Percentiles rank a stretch among this genome's conserved stretches.
Conservation (phyloP, 2,888 invertebrate genomes). For the Prenolepis imparis region DNA sequence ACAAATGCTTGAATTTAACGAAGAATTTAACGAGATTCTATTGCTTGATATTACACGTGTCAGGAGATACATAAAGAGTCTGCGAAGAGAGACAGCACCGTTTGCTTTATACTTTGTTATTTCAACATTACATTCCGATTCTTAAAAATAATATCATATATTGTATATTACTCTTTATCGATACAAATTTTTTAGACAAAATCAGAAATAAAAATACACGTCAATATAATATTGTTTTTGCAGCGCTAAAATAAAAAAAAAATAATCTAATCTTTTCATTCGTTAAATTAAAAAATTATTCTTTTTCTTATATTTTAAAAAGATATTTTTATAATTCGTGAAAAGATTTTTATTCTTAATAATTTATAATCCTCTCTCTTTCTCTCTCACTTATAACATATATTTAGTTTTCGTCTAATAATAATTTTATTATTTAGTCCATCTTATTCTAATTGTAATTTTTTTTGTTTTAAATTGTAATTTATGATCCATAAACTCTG, state of each 20-base stretch:
- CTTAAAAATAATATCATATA: neutral
- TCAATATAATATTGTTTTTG: neutral
- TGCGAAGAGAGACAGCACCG: neutral
- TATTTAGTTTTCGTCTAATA: neutral
- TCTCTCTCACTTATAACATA: neutral
- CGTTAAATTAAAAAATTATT: neutral
- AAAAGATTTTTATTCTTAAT: neutral
- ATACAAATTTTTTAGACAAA: neutral
- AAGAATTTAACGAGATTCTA: too few species aligned
- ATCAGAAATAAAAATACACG: neutral
- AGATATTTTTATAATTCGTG: neutral
- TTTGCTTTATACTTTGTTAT: conserved; percentile 14
- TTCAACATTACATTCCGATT: neutral
- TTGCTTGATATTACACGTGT: conserved; percentile 2
- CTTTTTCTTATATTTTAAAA: neutral
- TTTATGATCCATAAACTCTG: neutral
- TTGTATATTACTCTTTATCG: neutral
- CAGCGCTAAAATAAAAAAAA: neutral
- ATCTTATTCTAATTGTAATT: neutral
- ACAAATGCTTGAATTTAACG: conserved; percentile 36
- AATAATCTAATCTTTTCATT: conserved; percentile 3
- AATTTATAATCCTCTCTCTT: neutral
- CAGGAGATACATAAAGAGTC: neutral
- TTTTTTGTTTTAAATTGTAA: too few species aligned
- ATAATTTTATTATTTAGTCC: neutral